Conservation (phyloP, 2,888 invertebrate species). For the Conops quadrifasciatus region DNA sequence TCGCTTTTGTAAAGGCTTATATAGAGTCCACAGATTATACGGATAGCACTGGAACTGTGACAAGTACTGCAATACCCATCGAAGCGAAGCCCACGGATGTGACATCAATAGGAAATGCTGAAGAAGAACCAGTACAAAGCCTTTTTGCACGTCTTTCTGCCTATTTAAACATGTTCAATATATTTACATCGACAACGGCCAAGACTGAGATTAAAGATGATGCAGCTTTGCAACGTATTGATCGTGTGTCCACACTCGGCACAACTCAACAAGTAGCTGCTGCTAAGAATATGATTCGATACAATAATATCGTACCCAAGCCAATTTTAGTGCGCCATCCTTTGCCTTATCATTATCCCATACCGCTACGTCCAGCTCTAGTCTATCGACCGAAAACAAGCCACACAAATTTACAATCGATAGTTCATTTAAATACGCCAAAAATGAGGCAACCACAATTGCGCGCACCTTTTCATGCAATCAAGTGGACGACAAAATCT, state of each 20-base stretch:
- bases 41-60: conserved; percentile 33
- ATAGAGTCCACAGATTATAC: conserved; percentile 53
- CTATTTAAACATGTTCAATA: conserved; percentile 51
- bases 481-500: conserved; percentile 49
- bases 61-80: not conserved
- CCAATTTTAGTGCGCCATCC: conserved; percentile 48
- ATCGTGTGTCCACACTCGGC: conserved; percentile 32
- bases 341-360: conserved; percentile 55
- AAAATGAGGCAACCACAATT: conserved; percentile 47
- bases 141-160: conserved; percentile 49
- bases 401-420: not conserved
- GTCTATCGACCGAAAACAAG: conserved; percentile 11
- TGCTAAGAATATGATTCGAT: not conserved
- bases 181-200: conserved; percentile 42
- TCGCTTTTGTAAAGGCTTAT: conserved; percentile 56
- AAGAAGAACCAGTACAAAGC: conserved; percentile 33
- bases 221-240: conserved; percentile 22
- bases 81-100: conserved; percentile 1
- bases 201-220: conserved; percentile 7
- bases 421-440: conserved; percentile 53
- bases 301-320: conserved; percentile 8
- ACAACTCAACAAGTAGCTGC: conserved; percentile 22
- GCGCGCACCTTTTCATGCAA: conserved; percentile 50
- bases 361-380: conserved; percentile 49
- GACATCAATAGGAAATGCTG: conserved; percentile 9